A percentile compares a stretch with the other conserved stretches of the same genome.
Conservation (phyloP, 2,113 vertebrate species). For the Corynorhinus townsendii region DNA sequence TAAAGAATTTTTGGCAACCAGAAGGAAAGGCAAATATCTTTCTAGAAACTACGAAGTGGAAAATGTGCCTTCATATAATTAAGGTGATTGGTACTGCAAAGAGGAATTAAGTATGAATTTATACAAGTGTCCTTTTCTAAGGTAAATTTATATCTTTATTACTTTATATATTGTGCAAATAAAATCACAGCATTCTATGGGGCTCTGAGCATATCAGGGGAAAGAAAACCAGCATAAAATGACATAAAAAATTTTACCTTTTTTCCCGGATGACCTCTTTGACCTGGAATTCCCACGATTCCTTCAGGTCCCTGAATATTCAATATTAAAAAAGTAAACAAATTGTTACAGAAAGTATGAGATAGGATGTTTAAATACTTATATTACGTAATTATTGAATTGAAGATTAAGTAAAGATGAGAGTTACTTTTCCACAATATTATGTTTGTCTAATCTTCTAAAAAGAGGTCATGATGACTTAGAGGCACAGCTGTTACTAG, state of each 20-base stretch:
- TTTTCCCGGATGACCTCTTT: slow-evolving; percentile 91
- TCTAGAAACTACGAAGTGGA: not conserved
- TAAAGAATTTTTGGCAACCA: slow-evolving; percentile 21
- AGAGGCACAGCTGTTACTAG: not conserved
- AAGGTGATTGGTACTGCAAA: not conserved
- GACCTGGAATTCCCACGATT: slow-evolving; percentile 86
- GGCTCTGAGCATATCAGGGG: not conserved
- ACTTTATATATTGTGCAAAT: not conserved
- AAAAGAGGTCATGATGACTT: not conserved
- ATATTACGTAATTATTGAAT: not conserved
- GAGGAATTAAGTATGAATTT: not conserved
- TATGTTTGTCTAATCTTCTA: slow-evolving; percentile 8
- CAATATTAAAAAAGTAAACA: slow-evolving; percentile 58
- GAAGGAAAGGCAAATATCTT: not conserved
- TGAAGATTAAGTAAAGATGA: slow-evolving; percentile 30
- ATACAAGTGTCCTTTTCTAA: not conserved
- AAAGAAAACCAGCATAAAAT: slow-evolving; percentile 21
- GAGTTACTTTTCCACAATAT: not conserved
- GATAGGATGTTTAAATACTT: not conserved
- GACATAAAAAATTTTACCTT: slow-evolving; percentile 83
- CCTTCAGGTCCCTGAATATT: slow-evolving; percentile 91
- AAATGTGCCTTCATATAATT: slow-evolving; percentile 20
- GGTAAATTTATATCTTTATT: not conserved
- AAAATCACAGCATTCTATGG: not conserved
- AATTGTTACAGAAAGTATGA: slow-evolving; percentile 20